A percentile compares a stretch with the other conserved stretches of the same genome.
Evolutionary conservation across 2,113 vertebrate species (phyloP).

Genomic region (Pelecanoides urinatrix): DNA sequence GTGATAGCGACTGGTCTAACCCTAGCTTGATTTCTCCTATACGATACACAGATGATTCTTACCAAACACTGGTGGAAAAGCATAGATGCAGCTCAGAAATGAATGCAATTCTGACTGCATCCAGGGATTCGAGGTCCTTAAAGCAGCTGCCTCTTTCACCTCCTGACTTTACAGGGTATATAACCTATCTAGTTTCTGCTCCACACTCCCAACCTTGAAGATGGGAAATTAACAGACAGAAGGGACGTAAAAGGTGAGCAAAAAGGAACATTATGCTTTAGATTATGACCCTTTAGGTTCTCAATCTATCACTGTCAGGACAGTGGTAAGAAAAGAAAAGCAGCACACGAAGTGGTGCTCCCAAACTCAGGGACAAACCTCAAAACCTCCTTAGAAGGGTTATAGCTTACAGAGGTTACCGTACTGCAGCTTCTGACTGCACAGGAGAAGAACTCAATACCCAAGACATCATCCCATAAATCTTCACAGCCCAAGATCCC

Average conservation of each 20-base stretch:
- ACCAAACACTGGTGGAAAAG: neutral
- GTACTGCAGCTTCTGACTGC: neutral
- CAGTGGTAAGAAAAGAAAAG: neutral
- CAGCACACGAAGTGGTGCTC: neutral
- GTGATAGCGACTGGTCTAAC: accelerated
- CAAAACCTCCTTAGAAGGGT: neutral
- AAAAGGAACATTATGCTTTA: neutral
- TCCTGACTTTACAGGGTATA: neutral
- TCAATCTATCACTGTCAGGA: neutral
- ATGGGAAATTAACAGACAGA: neutral
- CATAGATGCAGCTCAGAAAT: neutral
- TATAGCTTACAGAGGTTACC: neutral
- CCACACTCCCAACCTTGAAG: neutral
- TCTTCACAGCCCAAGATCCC: neutral
- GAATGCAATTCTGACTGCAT: neutral
- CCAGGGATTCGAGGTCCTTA: neutral
- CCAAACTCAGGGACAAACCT: neutral
- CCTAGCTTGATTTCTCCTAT: neutral
- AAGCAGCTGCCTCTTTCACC: neutral
- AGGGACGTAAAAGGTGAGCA: neutral
- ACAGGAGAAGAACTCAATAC: neutral
- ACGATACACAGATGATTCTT: accelerated
- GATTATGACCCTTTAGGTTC: neutral
- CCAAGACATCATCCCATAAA: neutral
- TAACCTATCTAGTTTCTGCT: neutral